Conservation (phyloP, 2,888 invertebrate genomes). For the Lithophane leautieri region DNA sequence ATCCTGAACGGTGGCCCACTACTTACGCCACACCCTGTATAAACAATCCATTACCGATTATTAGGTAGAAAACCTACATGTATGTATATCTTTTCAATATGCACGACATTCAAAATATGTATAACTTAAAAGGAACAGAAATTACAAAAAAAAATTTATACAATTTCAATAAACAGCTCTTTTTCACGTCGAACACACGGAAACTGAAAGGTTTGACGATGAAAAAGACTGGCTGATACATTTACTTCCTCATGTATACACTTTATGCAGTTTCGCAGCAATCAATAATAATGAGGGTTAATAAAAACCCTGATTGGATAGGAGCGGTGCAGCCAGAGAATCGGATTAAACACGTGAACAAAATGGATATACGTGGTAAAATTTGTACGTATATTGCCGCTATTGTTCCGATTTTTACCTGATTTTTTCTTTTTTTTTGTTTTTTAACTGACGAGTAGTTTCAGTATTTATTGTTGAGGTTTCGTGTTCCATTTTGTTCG, state of each 20-base stretch:
- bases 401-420: conserved; percentile 53
- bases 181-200: conserved; percentile 20
- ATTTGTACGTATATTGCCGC: conserved; percentile 52
- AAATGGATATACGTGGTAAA: conserved; percentile 66
- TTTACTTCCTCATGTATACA: conserved; percentile 58
- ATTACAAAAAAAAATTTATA: conserved; percentile 2
- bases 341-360: conserved; percentile 80
- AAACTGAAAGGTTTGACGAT: conserved; percentile 37
- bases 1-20: no score
- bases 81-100: neutral
- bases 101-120: neutral
- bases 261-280: conserved; percentile 72
- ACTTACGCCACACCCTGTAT: no score
- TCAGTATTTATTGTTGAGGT: conserved; percentile 7
- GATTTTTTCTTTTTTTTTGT: no score
- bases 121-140: neutral
- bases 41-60: no score
- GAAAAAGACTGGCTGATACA: conserved; percentile 47
- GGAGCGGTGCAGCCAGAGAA: conserved; percentile 74
- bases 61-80: neutral
- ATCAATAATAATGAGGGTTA: conserved; percentile 85
- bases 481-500: neutral
- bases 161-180: conserved; percentile 28
- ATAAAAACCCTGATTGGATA: conserved; percentile 85
- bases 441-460: conserved; percentile 58